Conservation (phyloP, 1,140 invertebrate genomes). For the Dinothrombium tinctorium region DNA sequence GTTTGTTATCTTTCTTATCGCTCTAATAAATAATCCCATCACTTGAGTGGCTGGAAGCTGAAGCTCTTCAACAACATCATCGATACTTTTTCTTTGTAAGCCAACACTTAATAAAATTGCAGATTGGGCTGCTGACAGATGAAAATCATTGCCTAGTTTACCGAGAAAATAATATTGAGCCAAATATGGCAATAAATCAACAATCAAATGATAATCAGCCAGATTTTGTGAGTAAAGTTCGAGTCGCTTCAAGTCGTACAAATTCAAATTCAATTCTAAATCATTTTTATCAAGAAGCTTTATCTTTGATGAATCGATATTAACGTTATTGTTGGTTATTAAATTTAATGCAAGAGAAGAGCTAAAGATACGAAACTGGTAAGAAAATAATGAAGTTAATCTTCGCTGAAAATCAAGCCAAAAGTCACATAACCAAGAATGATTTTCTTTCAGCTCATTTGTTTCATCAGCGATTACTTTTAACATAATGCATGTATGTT, state of each 20-base stretch:
- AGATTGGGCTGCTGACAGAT: conserved; percentile 55
- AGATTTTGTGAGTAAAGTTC: conserved; percentile 79
- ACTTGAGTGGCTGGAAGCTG: conserved; percentile 60
- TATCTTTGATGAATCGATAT: too few relatives aligned
- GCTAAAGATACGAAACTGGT: conserved; percentile 44
- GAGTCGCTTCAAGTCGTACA: conserved; percentile 64
- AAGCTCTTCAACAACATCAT: conserved; percentile 51
- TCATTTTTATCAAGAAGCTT: conserved; percentile 29
- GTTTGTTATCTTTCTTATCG: conserved; percentile 41
- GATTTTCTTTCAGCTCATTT: background rate
- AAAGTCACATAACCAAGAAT: conserved; percentile 13
- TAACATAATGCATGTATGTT: conserved; percentile 93
- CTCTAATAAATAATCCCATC: conserved; percentile 58
- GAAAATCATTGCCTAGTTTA: conserved; percentile 31
- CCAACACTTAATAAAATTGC: conserved; percentile 70
- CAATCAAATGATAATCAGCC: conserved; percentile 75
- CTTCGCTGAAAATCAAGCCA: conserved; percentile 47
- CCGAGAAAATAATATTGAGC: conserved; percentile 54
- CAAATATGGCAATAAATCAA: conserved; percentile 60
- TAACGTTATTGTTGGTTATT: background rate
- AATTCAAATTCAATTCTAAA: conserved; percentile 44
- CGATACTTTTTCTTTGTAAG: conserved; percentile 74
- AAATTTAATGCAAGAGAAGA: conserved; percentile 32
- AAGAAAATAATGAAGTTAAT: conserved; percentile 47
- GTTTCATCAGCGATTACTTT: conserved; percentile 16